phyloP scores from a whole-genome alignment of 2,888 invertebrate genomes.

The Gordius sp. region DNA sequence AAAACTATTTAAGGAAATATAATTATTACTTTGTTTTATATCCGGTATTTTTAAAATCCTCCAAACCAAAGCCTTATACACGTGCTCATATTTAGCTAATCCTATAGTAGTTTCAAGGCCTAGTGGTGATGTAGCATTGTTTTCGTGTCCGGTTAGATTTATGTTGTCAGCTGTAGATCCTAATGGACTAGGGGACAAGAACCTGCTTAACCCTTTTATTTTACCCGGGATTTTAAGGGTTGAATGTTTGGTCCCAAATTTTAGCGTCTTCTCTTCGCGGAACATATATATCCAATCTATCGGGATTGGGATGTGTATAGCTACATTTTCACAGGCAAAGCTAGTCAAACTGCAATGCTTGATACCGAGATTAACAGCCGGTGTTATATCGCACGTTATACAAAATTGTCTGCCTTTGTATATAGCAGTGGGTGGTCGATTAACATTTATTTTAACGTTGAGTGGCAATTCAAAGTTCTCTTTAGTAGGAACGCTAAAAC shows the following conservation, averaged over 20 bases:
- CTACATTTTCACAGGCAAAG: constrained; percentile 21
- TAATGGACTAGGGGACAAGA: not conserved
- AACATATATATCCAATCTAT: constrained; percentile 98
- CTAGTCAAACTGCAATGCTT: constrained; percentile 66
- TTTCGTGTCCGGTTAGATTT: too few relatives aligned
- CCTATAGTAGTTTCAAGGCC: constrained; percentile 31
- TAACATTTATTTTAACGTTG: constrained; percentile 52
- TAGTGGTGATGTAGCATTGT: too few relatives aligned
- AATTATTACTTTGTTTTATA: constrained; percentile 62
- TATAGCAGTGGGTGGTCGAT: too few relatives aligned
- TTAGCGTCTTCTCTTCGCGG: constrained; percentile 55
- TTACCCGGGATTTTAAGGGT: constrained; percentile 38
- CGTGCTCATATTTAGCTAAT: constrained; percentile 92
- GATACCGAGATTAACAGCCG: constrained; percentile 51
- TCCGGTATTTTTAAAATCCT: constrained; percentile 83
- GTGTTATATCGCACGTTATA: constrained; percentile 42
- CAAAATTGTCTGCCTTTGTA: too few relatives aligned
- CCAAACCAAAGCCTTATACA: constrained; percentile 89
- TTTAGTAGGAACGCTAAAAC: constrained; percentile 77
- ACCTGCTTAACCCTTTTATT: constrained; percentile 31
- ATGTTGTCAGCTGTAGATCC: too few relatives aligned
- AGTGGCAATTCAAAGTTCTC: constrained; percentile 82
- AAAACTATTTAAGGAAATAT: not conserved
- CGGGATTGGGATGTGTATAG: constrained; percentile 54
- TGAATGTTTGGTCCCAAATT: constrained; percentile 84